A percentile compares a stretch with the other conserved stretches of the same genome.
These are phyloP conservation scores for Rostratula benghalensis DNA, from an alignment of 2,113 vertebrate species.

Conservation along the genomic window DNA sequence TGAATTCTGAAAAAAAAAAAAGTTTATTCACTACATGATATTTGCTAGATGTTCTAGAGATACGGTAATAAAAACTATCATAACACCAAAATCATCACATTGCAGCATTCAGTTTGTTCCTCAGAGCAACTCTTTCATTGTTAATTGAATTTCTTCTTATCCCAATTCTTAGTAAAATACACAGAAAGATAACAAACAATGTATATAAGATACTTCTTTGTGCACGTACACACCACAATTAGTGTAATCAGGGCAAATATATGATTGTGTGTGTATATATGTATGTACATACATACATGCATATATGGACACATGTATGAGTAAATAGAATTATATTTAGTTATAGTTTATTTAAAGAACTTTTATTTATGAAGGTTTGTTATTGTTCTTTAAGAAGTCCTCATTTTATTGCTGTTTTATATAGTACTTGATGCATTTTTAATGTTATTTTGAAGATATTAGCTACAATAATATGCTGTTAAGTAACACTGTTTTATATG, in stretches of 20 bases:
- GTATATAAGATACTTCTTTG: neutral
- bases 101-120: constrained; percentile 2
- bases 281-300: neutral
- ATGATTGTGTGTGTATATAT: neutral
- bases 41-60: constrained; percentile 35
- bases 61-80: neutral
- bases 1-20: neutral
- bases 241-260: neutral
- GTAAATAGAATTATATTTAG: neutral
- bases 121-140: neutral
- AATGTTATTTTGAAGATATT: constrained; percentile 10
- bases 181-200: neutral
- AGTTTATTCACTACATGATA: constrained; percentile 30
- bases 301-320: neutral
- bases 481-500: neutral
- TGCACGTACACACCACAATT: neutral
- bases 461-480: neutral
- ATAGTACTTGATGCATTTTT: neutral
- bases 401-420: neutral
- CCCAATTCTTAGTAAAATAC: neutral
- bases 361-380: neutral
- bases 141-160: neutral
- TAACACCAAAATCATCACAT: neutral
- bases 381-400: neutral
- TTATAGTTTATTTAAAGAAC: neutral